Evolutionary conservation across 2,797 vertebrate species (phyloP), one percentile per base, ranked within the genome.

Genomic region (Eupleurogrammus muticus): DNA sequence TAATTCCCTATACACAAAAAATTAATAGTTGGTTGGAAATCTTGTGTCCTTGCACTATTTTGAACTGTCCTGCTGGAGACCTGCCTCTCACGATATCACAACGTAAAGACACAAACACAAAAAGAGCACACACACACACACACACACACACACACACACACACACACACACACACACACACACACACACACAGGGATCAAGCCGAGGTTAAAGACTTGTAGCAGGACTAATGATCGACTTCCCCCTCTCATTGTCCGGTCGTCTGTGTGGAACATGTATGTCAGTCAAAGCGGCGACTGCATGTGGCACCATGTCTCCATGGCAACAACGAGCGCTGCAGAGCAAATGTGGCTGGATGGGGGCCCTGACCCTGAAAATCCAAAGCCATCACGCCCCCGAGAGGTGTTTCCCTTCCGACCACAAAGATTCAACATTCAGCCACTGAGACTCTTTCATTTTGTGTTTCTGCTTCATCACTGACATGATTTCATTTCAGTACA

Each of bases 141-240:
- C 61, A 73, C 60, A 55, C 68, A 42, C 42, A 57, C 69, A 63
- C 47, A 57, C 35, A 34, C 24, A 46, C 54, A 38, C 50, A 48
- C 66, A 20, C 28, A 64, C 74, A 34, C 53, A 59, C 55, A 21
- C 53, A 61, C 62, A 12, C 20, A 53, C 53, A 55, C 49, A 50
- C 46, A 35, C 53, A 21, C 38, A 51, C 20, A 55, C 46, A 23
- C 14, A 48, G 73, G 52, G 87, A 91, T 92, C 92, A 94, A 90
- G 92, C 92, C 89, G 92, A 94, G 92, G 94, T 94, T 94, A 95
- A 94, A 93, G 91, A 93, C 91, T 92, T 83, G 90, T 90, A 88
- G 89, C 86, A 88, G 69, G 91, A 92, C 94, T 93, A 95, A 94
- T 92, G 94, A 87, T 87, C 75, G 88, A 94, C 94, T 95, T 96